These are phyloP conservation scores for Lampris incognitus DNA, from an alignment of 2,113 vertebrate species.

Conservation along the genomic window DNA sequence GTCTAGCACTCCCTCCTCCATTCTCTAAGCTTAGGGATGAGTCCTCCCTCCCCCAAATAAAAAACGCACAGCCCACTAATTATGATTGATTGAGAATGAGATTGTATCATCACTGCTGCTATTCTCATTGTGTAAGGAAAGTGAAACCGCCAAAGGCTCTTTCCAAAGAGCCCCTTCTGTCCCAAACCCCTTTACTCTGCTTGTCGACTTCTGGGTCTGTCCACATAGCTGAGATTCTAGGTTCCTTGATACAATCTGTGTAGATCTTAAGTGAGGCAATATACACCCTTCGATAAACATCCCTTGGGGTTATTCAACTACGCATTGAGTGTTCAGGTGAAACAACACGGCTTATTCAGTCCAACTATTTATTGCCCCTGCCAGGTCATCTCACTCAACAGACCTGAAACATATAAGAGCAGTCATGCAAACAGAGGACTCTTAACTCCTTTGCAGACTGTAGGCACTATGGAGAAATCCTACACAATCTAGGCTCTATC, in stretches of 20 bases:
- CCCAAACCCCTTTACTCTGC: constrained; percentile 4
- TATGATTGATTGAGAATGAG: constrained; percentile 36
- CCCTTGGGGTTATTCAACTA: constrained; percentile 43
- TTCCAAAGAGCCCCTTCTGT: neutral
- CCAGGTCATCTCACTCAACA: constrained; percentile 40
- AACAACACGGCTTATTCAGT: constrained; percentile 59
- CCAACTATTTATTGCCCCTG: constrained; percentile 61
- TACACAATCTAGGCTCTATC: no score
- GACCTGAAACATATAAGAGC: constrained; percentile 51
- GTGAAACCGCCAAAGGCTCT: constrained; percentile 19
- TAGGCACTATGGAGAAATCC: constrained; percentile 24
- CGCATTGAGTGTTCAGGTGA: constrained; percentile 59
- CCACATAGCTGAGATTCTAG: constrained; percentile 35
- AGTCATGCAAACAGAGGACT: constrained; percentile 52
- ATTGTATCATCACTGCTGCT: constrained; percentile 28
- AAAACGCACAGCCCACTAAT: constrained; percentile 22
- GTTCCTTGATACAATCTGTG: constrained; percentile 47
- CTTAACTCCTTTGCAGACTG: constrained; percentile 47
- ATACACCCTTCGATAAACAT: constrained; percentile 33
- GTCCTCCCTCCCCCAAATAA: neutral
- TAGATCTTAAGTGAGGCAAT: constrained; percentile 31
- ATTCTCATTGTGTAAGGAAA: constrained; percentile 25
- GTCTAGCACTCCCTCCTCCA: neutral
- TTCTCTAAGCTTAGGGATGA: constrained; percentile 9
- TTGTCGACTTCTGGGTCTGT: constrained; percentile 11